phyloP scores from a whole-genome alignment of 2,113 vertebrate genomes.

The Mormyrus lacerda region DNA sequence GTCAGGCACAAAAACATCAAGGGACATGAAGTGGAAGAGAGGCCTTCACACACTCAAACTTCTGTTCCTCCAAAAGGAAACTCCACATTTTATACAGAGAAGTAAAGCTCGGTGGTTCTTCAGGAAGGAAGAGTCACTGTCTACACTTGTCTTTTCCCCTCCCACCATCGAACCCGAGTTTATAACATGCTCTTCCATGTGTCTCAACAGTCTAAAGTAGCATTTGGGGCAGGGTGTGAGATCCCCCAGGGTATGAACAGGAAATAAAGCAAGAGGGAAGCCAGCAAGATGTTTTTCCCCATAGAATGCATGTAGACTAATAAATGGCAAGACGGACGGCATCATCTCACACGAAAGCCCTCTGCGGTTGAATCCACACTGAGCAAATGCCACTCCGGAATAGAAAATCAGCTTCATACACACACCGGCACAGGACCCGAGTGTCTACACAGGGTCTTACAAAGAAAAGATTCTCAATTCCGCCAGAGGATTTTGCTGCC shows the following conservation, averaged over 20 bases:
- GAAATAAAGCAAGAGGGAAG: neutral
- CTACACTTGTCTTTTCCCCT: neutral
- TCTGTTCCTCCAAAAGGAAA: neutral
- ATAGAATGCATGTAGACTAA: neutral
- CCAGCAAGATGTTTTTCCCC: neutral
- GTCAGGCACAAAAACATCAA: neutral
- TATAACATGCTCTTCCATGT: neutral
- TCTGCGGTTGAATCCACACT: neutral
- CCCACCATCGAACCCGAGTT: neutral
- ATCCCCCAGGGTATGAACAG: neutral
- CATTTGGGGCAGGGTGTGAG: neutral
- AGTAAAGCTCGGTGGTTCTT: neutral
- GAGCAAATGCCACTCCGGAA: neutral
- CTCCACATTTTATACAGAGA: neutral
- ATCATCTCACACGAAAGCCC: neutral
- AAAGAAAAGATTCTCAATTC: conserved; percentile 15
- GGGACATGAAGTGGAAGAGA: neutral
- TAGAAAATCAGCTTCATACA: neutral
- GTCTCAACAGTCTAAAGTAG: neutral
- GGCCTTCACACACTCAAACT: neutral
- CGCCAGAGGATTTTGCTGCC: conserved; percentile 2
- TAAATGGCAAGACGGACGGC: neutral
- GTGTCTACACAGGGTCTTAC: neutral
- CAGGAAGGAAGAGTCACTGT: neutral
- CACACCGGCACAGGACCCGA: neutral